These are phyloP conservation scores for Megaptera novaeangliae DNA, from an alignment of 2,113 vertebrate species.

Conservation along the genomic window DNA sequence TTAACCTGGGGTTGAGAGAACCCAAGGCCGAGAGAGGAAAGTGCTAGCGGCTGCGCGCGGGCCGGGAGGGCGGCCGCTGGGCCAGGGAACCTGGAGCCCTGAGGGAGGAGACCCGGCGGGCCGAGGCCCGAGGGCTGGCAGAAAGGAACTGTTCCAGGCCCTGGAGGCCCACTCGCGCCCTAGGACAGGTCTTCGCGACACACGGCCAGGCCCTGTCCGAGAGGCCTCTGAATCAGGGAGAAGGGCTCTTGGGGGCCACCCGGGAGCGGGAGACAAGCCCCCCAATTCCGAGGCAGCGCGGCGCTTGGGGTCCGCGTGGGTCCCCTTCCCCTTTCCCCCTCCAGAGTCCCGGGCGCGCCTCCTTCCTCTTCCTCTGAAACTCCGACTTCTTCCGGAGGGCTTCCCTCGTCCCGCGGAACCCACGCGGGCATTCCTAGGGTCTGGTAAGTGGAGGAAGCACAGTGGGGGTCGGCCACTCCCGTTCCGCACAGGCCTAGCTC, in stretches of 20 bases:
- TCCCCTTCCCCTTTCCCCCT: neutral
- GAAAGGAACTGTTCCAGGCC: neutral
- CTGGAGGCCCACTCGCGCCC: neutral
- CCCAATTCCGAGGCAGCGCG: neutral
- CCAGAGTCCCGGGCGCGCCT: neutral
- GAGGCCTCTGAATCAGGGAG: neutral
- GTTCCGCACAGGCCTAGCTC: neutral
- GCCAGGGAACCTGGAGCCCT: neutral
- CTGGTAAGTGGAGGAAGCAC: neutral
- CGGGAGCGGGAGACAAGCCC: neutral
- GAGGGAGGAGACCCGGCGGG: neutral
- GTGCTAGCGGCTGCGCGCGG: neutral
- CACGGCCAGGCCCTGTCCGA: neutral
- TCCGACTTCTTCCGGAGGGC: neutral
- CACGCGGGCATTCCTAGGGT: neutral
- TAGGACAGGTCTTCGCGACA: neutral
- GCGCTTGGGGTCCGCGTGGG: accelerated
- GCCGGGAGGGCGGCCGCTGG: neutral
- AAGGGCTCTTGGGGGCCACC: neutral
- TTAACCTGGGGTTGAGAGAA: neutral
- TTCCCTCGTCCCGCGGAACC: neutral
- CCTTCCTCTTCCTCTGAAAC: neutral
- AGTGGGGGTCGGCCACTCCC: accelerated
- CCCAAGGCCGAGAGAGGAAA: neutral
- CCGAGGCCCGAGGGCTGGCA: neutral